Percentiles rank a stretch among this genome's conserved stretches.
Conservation (phyloP, 2,797 vertebrate species). For the Notamacropus eugenii region DNA sequence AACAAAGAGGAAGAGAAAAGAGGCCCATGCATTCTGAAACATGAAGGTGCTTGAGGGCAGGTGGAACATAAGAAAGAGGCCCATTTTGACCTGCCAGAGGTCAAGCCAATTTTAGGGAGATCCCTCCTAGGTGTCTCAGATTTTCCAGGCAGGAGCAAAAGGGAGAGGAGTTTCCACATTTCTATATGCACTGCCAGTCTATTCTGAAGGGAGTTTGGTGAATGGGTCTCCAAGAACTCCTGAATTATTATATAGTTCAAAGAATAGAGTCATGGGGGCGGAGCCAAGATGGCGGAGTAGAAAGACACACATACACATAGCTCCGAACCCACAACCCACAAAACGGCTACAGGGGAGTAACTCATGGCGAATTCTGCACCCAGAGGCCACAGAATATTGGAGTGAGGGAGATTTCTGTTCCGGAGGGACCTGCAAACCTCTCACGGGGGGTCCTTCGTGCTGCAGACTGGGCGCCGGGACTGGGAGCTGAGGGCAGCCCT, state of each 20-base stretch:
- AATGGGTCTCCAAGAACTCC: not conserved
- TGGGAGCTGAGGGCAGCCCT: no score
- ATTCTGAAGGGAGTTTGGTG: constrained; percentile 35
- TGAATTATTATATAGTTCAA: not conserved
- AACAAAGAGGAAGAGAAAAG: constrained; percentile 15
- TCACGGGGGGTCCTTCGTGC: no score
- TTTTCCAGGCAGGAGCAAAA: constrained; percentile 29
- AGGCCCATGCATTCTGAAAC: constrained; percentile 1
- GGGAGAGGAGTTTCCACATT: not conserved
- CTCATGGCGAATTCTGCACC: no score
- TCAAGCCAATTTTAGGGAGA: constrained; percentile 2
- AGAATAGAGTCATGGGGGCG: not conserved
- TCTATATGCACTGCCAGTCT: not conserved
- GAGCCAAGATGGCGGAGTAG: no score
- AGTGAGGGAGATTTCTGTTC: no score
- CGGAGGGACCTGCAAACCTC: no score
- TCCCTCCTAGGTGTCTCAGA: constrained; percentile 17
- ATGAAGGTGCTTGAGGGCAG: not conserved
- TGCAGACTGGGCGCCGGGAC: no score
- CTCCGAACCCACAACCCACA: no score
- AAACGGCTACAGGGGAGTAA: no score
- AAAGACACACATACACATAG: no score
- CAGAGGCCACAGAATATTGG: no score
- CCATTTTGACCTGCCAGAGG: constrained; percentile 13
- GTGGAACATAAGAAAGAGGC: not conserved